Base-by-base conservation (phyloP, 2,888 invertebrate species). In the Cynaeus angustus region DNA sequence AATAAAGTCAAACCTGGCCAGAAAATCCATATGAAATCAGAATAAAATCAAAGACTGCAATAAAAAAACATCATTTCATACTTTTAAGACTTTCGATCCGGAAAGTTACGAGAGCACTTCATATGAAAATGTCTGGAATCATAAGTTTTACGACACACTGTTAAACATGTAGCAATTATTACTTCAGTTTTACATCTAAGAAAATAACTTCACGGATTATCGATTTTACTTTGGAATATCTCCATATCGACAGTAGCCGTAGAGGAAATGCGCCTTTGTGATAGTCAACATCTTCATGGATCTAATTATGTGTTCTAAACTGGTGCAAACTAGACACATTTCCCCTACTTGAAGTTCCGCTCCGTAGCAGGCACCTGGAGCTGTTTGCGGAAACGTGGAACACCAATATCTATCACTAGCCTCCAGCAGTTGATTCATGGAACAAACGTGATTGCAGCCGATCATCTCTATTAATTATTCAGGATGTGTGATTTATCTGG, bases 401-500 rank as follows among this genome's bases (percentile, higher is more conserved):
- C 67, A 58, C 67, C 64, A 67, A 64, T 71, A 71, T 71, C 67
- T 58, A 67, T 67, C 61, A 58, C n/a, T 67, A 41, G 67, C 70
- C 59, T 43, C 3, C 30, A 62, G 70, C 71, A 59, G 58, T 65
- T 70, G 62, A 70, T 66, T 70, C 70, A 70, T 70, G 56, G 59
- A 62, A 66, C 70, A 66, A 65, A 70, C 70, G 70, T 70, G 70
- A 70, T 70, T 53, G 70, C 56, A 59, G 56, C 66, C 70, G 70
- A 70, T 70, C 66, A 66, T 71, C 72, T 72, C 66, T 58, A 69
- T 72, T 72, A 72, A 72, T 72, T 72, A 69, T 69, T 72, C 69
- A 69, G 52, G 62, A 56, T 58, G 56, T 69, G 62, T 61, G 69
- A 72, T 72, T 72, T 69, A 69, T 72, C 48, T 58, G 48, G 33